Percentiles rank a stretch among this genome's conserved stretches.
These are phyloP conservation scores for Cirrhinus mrigala DNA, from an alignment of 2,797 vertebrate species.

Conservation along the genomic window DNA sequence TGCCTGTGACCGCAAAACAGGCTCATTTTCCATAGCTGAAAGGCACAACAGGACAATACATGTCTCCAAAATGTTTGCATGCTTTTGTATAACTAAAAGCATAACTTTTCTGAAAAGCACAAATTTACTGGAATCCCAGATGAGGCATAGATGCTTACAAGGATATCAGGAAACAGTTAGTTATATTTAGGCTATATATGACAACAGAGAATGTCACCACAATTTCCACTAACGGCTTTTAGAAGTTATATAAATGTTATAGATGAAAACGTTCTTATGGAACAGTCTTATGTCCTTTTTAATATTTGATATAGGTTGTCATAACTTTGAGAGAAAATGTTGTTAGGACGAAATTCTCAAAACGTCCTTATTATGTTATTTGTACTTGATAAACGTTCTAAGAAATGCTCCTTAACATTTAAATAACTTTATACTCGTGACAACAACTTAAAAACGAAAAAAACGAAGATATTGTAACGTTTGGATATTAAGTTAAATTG, in stretches of 20 bases:
- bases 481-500: neutral
- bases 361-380: too few relatives aligned
- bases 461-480: neutral
- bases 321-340: neutral
- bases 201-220: too few relatives aligned
- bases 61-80: neutral
- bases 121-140: neutral
- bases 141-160: neutral
- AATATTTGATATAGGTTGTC: neutral
- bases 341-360: too few relatives aligned
- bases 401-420: neutral
- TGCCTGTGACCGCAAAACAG: slow-evolving; percentile 1
- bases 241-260: neutral
- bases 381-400: neutral
- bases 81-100: neutral
- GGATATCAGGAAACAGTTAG: neutral
- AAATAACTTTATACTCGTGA: neutral
- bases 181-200: neutral
- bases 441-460: too few relatives aligned
- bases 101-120: neutral
- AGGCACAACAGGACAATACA: slow-evolving; percentile 40
- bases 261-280: neutral
- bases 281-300: neutral
- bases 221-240: neutral
- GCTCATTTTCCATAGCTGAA: neutral